These are phyloP conservation scores for Pocillopora damicornis DNA, from an alignment of 64 coral and sea anemone genomes.

Conservation along the genomic window DNA sequence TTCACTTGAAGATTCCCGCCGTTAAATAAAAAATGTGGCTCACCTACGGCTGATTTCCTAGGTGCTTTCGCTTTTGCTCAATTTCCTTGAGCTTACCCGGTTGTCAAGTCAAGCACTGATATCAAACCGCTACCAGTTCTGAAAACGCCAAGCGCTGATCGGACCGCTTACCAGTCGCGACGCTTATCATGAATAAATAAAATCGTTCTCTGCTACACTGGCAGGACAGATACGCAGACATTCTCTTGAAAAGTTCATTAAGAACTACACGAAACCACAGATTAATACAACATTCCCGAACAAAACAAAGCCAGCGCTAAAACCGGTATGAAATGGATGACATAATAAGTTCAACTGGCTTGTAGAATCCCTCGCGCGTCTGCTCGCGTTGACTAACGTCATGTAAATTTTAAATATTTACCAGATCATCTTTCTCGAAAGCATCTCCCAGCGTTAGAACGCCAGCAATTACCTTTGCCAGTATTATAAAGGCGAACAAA, in stretches of 20 bases:
- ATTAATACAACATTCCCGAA: not conserved
- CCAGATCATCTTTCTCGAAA: too few relatives aligned
- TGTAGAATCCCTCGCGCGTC: too few relatives aligned
- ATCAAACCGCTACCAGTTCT: not conserved
- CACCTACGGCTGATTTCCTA: not conserved
- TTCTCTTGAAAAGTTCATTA: not conserved
- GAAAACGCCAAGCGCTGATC: not conserved
- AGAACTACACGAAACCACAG: not conserved
- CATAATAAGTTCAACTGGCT: too few relatives aligned
- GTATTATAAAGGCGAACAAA: too few relatives aligned
- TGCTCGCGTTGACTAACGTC: too few relatives aligned
- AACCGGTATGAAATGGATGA: too few relatives aligned
- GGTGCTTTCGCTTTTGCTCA: not conserved
- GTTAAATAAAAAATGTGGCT: not conserved
- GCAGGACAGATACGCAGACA: not conserved
- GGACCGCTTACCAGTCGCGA: not conserved
- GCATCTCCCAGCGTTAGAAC: too few relatives aligned
- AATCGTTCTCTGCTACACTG: not conserved
- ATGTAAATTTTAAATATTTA: too few relatives aligned
- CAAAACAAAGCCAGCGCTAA: not conserved
- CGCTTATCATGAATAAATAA: slow-evolving; percentile 34
- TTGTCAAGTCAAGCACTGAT: not conserved
- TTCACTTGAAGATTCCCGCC: not conserved
- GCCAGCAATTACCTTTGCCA: too few relatives aligned
- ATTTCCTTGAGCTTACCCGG: too few relatives aligned